Conservation (phyloP, 2,888 invertebrate species). For the Trichogramma evanescens region DNA sequence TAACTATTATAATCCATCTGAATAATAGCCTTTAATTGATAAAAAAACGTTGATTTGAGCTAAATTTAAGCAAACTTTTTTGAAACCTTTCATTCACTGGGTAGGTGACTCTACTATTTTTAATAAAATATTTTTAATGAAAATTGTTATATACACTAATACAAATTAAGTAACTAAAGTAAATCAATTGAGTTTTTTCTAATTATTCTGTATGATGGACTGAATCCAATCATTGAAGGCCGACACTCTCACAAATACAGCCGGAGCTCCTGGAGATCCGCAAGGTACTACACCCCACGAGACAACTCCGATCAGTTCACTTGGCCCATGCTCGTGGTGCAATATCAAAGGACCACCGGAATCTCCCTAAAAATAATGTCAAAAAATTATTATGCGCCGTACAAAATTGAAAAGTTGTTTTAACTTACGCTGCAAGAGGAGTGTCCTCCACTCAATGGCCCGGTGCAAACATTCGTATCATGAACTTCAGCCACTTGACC, state of each 20-base stretch:
- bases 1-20: too few species aligned
- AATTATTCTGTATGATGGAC: background rate
- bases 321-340: conserved; percentile 49
- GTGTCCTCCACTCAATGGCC: conserved; percentile 23
- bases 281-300: conserved; percentile 49
- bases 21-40: too few species aligned
- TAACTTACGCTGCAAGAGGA: conserved; percentile 20
- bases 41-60: too few species aligned
- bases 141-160: too few species aligned
- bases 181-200: too few species aligned
- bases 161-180: too few species aligned
- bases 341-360: conserved; percentile 52
- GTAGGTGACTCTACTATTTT: too few species aligned
- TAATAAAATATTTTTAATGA: too few species aligned
- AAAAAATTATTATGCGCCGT: background rate
- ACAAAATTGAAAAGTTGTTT: background rate
- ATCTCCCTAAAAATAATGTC: conserved; percentile 46
- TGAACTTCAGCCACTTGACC: conserved; percentile 27
- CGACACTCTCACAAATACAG: conserved; percentile 46
- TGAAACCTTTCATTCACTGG: too few species aligned
- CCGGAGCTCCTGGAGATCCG: conserved; percentile 42
- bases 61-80: too few species aligned
- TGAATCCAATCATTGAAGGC: conserved; percentile 45
- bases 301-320: conserved; percentile 59
- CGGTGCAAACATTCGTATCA: conserved; percentile 33